Conservation (phyloP, 2,113 vertebrate species). For the Chloroceryle aenea region DNA sequence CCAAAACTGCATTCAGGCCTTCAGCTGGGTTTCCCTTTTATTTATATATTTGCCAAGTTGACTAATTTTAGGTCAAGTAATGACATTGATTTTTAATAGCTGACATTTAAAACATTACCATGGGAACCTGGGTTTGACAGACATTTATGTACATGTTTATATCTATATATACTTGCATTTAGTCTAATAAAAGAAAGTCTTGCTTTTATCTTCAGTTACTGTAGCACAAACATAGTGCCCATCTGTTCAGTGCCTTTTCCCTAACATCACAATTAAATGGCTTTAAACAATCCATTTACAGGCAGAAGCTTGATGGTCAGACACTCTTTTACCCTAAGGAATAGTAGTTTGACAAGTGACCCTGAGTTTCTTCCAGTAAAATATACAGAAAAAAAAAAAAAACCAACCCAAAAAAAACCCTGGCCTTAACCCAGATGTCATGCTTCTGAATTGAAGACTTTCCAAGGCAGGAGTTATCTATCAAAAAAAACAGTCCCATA, state of each 20-base stretch:
- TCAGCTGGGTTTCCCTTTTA: background rate
- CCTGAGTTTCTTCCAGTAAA: slow-evolving; percentile 47
- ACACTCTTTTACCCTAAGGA: background rate
- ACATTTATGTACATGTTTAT: background rate
- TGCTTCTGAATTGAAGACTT: slow-evolving; percentile 29
- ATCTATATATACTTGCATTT: background rate
- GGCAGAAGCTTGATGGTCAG: background rate
- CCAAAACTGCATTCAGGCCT: background rate
- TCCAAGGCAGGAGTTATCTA: slow-evolving; percentile 67
- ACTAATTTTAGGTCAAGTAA: background rate
- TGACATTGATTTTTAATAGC: background rate
- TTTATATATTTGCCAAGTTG: background rate
- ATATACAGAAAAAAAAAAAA: background rate
- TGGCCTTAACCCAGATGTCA: slow-evolving; percentile 35
- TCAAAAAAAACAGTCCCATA: slow-evolving; percentile 64
- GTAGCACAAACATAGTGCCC: background rate
- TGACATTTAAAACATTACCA: background rate
- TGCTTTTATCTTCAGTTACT: background rate
- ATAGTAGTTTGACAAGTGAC: slow-evolving; percentile 25
- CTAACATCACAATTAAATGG: background rate
- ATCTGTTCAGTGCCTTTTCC: background rate
- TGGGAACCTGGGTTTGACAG: background rate
- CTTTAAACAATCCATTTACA: background rate
- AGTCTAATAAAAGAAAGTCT: background rate
- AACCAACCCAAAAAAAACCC: background rate